A percentile compares a stretch with the other conserved stretches of the same genome.
Evolutionary conservation across 2,113 vertebrate genomes (phyloP).

Genomic region (Oostethus manadensis): DNA sequence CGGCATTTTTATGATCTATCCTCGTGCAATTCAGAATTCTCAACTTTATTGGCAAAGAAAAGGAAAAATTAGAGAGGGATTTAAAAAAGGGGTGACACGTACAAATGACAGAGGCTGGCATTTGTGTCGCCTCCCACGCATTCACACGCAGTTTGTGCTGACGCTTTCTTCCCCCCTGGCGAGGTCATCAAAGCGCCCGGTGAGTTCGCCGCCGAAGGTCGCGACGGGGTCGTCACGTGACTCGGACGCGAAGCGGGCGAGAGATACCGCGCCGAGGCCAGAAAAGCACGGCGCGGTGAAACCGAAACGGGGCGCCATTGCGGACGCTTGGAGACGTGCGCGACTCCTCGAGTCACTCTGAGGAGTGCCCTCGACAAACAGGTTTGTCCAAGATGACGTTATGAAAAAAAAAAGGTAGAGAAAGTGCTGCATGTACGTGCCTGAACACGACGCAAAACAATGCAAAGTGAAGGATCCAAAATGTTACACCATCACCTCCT

Average conservation of each 20-base stretch:
- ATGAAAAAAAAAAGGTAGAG: no score
- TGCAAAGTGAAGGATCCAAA: slow-evolving; percentile 37
- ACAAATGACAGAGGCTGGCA: slow-evolving; percentile 26
- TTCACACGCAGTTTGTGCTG: slow-evolving; percentile 11
- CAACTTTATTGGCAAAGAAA: no score
- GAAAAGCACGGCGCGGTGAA: slow-evolving; percentile 35
- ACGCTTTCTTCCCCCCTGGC: slow-evolving; percentile 18
- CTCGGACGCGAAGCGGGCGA: slow-evolving; percentile 15
- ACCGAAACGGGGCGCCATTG: slow-evolving; percentile 16
- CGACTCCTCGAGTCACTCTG: no score
- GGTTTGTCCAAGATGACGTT: no score
- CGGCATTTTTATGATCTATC: no score
- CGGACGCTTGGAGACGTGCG: neutral
- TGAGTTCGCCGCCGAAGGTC: slow-evolving; percentile 36
- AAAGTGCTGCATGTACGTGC: no score
- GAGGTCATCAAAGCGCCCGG: slow-evolving; percentile 27
- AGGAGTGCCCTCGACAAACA: no score
- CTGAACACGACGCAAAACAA: slow-evolving; percentile 13
- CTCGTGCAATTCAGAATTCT: no score
- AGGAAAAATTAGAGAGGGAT: neutral
- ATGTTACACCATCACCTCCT: slow-evolving; percentile 50
- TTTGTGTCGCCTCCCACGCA: slow-evolving; percentile 18
- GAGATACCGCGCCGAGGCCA: slow-evolving; percentile 8
- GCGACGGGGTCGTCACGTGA: slow-evolving; percentile 49
- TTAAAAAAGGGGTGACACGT: neutral